These are phyloP conservation scores for Megatriorchis doriae DNA, from an alignment of 2,113 vertebrate genomes.

Conservation along the genomic window DNA sequence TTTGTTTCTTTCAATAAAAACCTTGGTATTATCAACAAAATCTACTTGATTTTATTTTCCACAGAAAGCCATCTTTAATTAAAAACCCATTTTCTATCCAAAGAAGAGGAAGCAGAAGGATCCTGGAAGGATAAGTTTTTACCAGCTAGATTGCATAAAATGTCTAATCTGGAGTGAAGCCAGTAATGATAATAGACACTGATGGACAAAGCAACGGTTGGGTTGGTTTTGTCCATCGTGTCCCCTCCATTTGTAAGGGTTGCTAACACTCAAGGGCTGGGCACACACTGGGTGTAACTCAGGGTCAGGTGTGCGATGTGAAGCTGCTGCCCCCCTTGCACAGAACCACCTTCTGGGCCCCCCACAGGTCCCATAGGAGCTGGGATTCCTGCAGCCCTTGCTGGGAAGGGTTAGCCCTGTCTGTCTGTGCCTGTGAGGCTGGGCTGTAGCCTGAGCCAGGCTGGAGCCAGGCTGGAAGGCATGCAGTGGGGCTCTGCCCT, in stretches of 20 bases:
- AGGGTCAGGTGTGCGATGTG: rapidly evolving
- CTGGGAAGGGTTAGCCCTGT: background rate
- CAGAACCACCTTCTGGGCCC: background rate
- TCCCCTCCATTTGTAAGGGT: rapidly evolving
- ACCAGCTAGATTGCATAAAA: background rate
- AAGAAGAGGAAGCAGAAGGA: background rate
- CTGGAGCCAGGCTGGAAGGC: background rate
- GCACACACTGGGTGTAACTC: background rate
- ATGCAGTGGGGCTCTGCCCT: background rate
- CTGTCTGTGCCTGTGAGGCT: rapidly evolving
- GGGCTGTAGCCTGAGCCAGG: background rate
- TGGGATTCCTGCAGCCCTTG: background rate
- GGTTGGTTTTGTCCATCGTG: background rate
- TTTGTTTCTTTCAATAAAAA: background rate
- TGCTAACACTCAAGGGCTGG: background rate
- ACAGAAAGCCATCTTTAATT: background rate
- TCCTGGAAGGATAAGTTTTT: background rate
- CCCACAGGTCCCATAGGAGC: rapidly evolving
- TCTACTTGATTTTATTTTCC: background rate
- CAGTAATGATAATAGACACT: background rate
- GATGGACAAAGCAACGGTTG: background rate
- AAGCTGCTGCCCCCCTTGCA: background rate
- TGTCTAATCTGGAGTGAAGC: background rate
- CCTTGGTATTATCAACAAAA: background rate
- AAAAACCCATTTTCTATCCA: background rate